Evolutionary conservation across 2,888 invertebrate species (phyloP).

Genomic region (Masnerella sp.): DNA sequence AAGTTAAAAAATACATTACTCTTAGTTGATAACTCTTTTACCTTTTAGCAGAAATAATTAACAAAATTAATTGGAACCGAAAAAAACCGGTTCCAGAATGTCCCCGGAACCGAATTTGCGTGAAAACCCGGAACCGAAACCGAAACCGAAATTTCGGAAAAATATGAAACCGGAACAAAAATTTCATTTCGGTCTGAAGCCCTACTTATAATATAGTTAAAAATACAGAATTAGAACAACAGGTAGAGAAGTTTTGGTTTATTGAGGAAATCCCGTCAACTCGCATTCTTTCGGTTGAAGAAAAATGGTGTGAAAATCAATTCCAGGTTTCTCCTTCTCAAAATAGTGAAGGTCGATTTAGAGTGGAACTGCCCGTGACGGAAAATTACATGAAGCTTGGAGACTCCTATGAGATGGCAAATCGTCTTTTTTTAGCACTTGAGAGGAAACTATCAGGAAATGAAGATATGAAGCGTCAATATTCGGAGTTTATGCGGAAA

Average conservation of each 20-base stretch:
- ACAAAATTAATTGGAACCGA: too few relatives aligned
- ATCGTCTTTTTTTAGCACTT: conserved; percentile 14
- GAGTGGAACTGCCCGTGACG: conserved; percentile 32
- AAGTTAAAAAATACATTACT: too few relatives aligned
- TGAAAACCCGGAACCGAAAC: too few relatives aligned
- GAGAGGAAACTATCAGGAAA: conserved; percentile 13
- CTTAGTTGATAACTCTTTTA: too few relatives aligned
- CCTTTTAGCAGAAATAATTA: too few relatives aligned
- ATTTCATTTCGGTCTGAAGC: too few relatives aligned
- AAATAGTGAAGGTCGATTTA: conserved; percentile 42
- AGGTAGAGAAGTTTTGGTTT: conserved; percentile 57
- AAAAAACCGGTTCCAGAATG: too few relatives aligned
- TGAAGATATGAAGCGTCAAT: conserved; percentile 12
- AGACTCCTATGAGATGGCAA: conserved; percentile 18
- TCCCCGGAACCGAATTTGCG: too few relatives aligned
- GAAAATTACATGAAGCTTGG: conserved; percentile 16
- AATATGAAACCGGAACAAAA: too few relatives aligned
- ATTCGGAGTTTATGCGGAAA: conserved; percentile 36
- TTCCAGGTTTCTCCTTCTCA: conserved; percentile 30
- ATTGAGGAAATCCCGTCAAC: conserved; percentile 59
- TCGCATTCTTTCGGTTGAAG: conserved; percentile 49
- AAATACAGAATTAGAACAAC: conserved; percentile 29
- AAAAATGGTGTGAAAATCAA: conserved; percentile 54
- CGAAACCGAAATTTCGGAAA: too few relatives aligned
- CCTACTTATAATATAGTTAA: too few relatives aligned